Evolutionary conservation across 2,888 invertebrate genomes (phyloP).

Genomic region (Diabrotica balteata): DNA sequence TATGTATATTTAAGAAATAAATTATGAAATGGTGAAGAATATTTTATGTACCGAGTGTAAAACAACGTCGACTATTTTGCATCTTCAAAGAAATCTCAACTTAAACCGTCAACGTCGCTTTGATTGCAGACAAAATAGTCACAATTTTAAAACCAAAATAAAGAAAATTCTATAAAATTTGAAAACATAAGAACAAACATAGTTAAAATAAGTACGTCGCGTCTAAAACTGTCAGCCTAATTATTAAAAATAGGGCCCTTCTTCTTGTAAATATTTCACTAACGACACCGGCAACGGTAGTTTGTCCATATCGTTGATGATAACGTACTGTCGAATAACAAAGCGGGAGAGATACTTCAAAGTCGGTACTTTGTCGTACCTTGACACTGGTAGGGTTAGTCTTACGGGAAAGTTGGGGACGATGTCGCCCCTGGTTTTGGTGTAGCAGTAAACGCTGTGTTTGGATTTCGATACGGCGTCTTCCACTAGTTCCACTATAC

Average conservation of each 20-base stretch:
- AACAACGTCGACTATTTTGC: too few relatives aligned
- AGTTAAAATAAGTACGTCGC: slow-evolving; percentile 27
- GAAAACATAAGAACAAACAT: slow-evolving; percentile 19
- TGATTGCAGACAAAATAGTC: background rate
- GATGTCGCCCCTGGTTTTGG: slow-evolving; percentile 69
- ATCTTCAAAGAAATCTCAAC: background rate
- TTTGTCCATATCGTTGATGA: slow-evolving; percentile 72
- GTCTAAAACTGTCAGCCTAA: slow-evolving; percentile 4
- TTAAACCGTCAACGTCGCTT: background rate
- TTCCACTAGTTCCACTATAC: slow-evolving; percentile 76
- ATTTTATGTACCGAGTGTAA: background rate
- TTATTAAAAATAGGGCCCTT: slow-evolving; percentile 43
- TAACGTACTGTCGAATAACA: slow-evolving; percentile 73
- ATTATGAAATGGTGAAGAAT: too few relatives aligned
- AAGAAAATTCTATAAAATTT: slow-evolving; percentile 24
- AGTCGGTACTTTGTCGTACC: slow-evolving; percentile 74
- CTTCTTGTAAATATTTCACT: slow-evolving; percentile 64
- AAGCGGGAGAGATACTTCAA: slow-evolving; percentile 78
- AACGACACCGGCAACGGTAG: slow-evolving; percentile 70
- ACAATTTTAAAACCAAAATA: background rate
- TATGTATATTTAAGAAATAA: too few relatives aligned
- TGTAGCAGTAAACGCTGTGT: slow-evolving; percentile 76
- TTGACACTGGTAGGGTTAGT: slow-evolving; percentile 75
- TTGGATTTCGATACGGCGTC: slow-evolving; percentile 76
- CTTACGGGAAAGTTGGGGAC: slow-evolving; percentile 77